Evolutionary conservation across 2,888 invertebrate species (phyloP).

Genomic region (Agonopterix heracliana): DNA sequence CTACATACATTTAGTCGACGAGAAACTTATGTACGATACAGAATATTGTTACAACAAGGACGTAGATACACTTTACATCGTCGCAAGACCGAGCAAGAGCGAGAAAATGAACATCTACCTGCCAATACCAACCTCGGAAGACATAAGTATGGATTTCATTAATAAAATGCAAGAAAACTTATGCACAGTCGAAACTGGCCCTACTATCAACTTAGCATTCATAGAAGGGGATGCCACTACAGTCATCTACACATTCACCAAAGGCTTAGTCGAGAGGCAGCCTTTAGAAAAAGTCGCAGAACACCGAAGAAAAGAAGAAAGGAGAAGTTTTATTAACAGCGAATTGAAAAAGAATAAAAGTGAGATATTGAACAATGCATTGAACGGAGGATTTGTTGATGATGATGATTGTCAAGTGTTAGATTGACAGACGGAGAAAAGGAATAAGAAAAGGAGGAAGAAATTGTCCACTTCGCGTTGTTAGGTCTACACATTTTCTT

Average conservation of each 20-base stretch:
- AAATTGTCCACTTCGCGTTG: slow-evolving; percentile 8
- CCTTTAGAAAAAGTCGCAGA: slow-evolving; percentile 34
- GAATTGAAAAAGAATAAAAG: slow-evolving; percentile 51
- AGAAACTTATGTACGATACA: slow-evolving; percentile 66
- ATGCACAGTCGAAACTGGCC: slow-evolving; percentile 62
- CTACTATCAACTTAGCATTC: slow-evolving; percentile 57
- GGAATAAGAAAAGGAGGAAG: too few relatives aligned
- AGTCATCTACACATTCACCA: slow-evolving; percentile 63
- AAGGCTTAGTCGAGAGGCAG: slow-evolving; percentile 45
- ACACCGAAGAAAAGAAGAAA: slow-evolving; percentile 42
- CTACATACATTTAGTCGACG: slow-evolving; percentile 62
- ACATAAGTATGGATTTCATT: slow-evolving; percentile 49
- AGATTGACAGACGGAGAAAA: slow-evolving; percentile 20
- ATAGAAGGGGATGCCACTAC: slow-evolving; percentile 62
- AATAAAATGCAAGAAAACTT: slow-evolving; percentile 59
- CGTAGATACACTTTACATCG: slow-evolving; percentile 57
- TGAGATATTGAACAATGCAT: slow-evolving; percentile 50
- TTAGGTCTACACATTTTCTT: background rate
- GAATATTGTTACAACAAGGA: slow-evolving; percentile 66
- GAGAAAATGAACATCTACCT: slow-evolving; percentile 64
- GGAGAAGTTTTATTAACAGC: slow-evolving; percentile 52
- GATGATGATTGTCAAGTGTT: slow-evolving; percentile 53
- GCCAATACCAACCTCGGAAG: slow-evolving; percentile 47
- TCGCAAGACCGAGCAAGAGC: slow-evolving; percentile 53
- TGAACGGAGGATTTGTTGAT: slow-evolving; percentile 60